Base-by-base conservation (phyloP, 2,888 invertebrate species). In the Dryococelus australis region DNA sequence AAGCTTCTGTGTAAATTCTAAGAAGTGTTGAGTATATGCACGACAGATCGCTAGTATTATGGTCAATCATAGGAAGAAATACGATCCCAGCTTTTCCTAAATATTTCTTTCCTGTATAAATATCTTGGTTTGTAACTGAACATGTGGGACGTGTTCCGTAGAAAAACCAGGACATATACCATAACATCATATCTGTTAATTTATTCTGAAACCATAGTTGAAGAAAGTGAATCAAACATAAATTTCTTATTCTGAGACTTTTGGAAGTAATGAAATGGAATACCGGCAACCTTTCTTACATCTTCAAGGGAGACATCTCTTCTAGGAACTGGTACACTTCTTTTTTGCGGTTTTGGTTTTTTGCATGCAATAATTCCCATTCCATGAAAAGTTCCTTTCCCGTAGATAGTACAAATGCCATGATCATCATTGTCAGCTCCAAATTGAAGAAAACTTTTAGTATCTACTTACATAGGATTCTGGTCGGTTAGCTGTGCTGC, bases 251-350 rank as follows among this genome's bases (percentile, higher is more conserved):
- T 83, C 83, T 83, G 28, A 16, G 28, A 43, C 43, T 83, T 83
- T 43, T 83, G 83, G 28, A 83, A 83, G 83, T 12, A 20, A 83
- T 83, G 83, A 83, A 83, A 83, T 83, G 83, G 43, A 83, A 83
- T 28, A 9, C 43, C 24, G 28, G 83, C 83, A 83, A 83, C 83
- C 0, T 83, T 83, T 83, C 43, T 43, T 27, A 83, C 83, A 83
- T 83, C 79, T 27, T 79, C 79, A 26, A 79, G 27, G 0, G 4
- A 83, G 35, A 83, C 83, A 24, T 28, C 83, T n/a, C 13, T 24
- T 83, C 83, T 83, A 83, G 35, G 35, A 43, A 83, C n/a, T 83
- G 35, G 12, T 35, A 35, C 28, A 28, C 83, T 83, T 83, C n/a
- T 83, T 27, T 43, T 35, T 83, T 43, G 27, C n/a, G 0, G 83